Evolutionary conservation across 2,888 invertebrate genomes (phyloP), one percentile per base, ranked within the genome.

Genomic region (Hypolimnas misippus): DNA sequence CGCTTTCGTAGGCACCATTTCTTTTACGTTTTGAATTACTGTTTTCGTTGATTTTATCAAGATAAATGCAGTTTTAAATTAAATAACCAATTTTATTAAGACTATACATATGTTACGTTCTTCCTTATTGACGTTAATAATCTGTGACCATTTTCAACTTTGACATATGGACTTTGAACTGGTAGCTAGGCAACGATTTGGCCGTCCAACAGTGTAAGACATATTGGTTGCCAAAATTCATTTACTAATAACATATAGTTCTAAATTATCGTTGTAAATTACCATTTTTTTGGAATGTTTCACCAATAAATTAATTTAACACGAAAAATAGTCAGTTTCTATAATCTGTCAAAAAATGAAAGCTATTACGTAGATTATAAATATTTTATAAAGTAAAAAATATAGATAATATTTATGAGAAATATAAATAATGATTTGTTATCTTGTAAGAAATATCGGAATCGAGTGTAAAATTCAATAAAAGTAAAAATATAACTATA

Each of bases 31-130:
- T n/a, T n/a, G n/a, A n/a, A n/a, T n/a, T n/a, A n/a, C n/a, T n/a
- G n/a, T n/a, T n/a, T n/a, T n/a, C n/a, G n/a, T n/a, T n/a, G n/a
- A 54, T 44, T 51, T 55, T 38, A 51, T 17, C 25, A 57, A 57
- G 44, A 55, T 33, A 38, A 21, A 46, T 44, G 44, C 44, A 44
- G 19, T 8, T 19, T 19, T 10, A 19, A 19, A 19, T 19, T 6
- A n/a, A n/a, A n/a, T n/a, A n/a, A n/a, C n/a, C n/a, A n/a, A n/a
- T n/a, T n/a, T n/a, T n/a, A n/a, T n/a, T n/a, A n/a, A n/a, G n/a
- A n/a, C n/a, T n/a, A n/a, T n/a, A n/a, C n/a, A n/a, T n/a, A n/a
- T n/a, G n/a, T n/a, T n/a, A n/a, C n/a, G n/a, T n/a, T n/a, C n/a
- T n/a, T n/a, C n/a, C n/a, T n/a, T n/a, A n/a, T n/a, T n/a, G n/a